Base-by-base conservation (phyloP, 2,888 invertebrate species). In the Aspidapion aeneum region DNA sequence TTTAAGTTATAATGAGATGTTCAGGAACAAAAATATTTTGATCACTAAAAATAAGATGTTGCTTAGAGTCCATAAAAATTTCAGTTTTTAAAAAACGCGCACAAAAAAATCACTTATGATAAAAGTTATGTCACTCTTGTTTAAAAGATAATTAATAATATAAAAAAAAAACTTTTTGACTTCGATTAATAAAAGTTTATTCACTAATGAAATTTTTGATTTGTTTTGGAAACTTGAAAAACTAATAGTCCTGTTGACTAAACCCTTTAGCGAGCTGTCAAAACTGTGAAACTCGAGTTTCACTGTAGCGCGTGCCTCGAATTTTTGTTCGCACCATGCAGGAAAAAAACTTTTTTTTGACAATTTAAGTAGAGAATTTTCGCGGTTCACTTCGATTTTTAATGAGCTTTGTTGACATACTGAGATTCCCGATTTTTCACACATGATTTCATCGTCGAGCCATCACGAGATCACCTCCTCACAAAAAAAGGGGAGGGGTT, bases 391-490 rank as follows among this genome's bases (percentile, higher is more conserved):
- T 35, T 7, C 71, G 61, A 68, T 62, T 65, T 69, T 72, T 72
- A 77, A 77, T 76, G 75, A 75, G 74, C 69, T 65, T 68, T 74
- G 77, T 72, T 78, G 78, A 78, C 73, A 71, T 77, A 78, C 77
- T 77, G 74, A 74, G 74, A 35, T n/a, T n/a, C n/a, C n/a, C n/a
- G n/a, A 72, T 72, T 78, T 78, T 78, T 78, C 77, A 78, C 78
- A 78, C 78, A 76, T 78, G 77, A 73, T 77, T 77, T 78, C 77
- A 78, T 73, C 77, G 75, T 3, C 72, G 63, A 61, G 71, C 72
- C 72, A 72, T 73, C 70, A 71, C 71, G 72, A 70, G 12, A n/a
- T n/a, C n/a, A n/a, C n/a, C n/a, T n/a, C n/a, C 35, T 35, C 12
- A 7, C 35, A 12, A 12, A 3, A 35, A 35, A 12, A 12, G 35